Evolutionary conservation across 2,797 vertebrate species (phyloP).

Genomic region (Hippopotamyrus pictus): DNA sequence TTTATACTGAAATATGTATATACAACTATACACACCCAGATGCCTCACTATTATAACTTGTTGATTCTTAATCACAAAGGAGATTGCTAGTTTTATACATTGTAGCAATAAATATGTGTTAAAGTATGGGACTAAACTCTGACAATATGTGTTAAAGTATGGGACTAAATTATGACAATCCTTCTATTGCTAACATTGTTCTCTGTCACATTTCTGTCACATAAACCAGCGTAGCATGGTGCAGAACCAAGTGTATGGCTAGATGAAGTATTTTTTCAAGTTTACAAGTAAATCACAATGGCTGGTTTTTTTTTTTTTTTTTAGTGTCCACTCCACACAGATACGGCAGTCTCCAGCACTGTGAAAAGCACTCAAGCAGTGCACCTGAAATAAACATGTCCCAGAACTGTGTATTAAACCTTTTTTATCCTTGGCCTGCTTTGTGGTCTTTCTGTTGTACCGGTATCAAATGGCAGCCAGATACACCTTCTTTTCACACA

Average conservation of each 20-base stretch:
- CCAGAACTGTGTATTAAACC: conserved; percentile 22
- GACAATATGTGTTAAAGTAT: neutral
- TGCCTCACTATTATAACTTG: neutral
- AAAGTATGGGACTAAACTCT: neutral
- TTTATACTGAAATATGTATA: neutral
- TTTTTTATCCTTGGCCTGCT: conserved; percentile 26
- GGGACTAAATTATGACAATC: neutral
- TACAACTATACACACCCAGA: neutral
- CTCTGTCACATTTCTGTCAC: neutral
- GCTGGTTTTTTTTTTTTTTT: neutral
- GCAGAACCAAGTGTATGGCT: neutral
- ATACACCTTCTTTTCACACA: conserved; percentile 23
- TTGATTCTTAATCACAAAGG: neutral
- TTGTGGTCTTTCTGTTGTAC: conserved; percentile 24
- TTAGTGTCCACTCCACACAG: neutral
- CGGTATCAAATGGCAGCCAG: conserved; percentile 9
- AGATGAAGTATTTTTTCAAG: neutral
- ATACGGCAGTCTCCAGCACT: neutral
- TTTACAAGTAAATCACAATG: neutral
- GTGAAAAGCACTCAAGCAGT: conserved; percentile 25
- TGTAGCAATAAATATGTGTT: neutral
- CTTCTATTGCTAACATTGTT: neutral
- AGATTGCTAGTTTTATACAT: neutral
- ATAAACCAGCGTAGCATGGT: neutral
- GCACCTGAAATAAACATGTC: conserved; percentile 27